Evolutionary conservation across 64 coral and sea anemone genomes (phyloP), one percentile per base, ranked within the genome.

Genomic region (Pocillopora damicornis): DNA sequence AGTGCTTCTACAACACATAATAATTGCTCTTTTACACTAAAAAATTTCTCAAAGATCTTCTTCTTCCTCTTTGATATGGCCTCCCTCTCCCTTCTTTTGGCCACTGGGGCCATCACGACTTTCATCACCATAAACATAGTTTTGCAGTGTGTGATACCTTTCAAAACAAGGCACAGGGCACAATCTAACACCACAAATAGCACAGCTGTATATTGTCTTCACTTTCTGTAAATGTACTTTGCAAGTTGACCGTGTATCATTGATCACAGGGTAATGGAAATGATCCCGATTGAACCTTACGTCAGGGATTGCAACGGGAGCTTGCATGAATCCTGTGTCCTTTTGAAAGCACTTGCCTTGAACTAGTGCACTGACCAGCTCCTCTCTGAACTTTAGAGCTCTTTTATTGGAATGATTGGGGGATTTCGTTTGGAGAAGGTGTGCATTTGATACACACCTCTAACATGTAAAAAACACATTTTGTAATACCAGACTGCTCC

Each of bases 171-270:
- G 88, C n/a, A 60, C 63, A 35, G 88, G 77, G 14, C 77, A 81
- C 77, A 81, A 80, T 81, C 88, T 80, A 57, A 60, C 65, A 9
- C 72, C 77, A 89, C 88, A 89, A 80, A 80, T 56, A 11, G 87
- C 87, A 89, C 76, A 89, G 15, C 60, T 74, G 38, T 81, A 89
- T 59, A 73, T 10, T 25, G 65, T 89, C 65, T 89, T 79, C 34
- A 89, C 76, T 35, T 79, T 38, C 66, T 80, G 65, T 16, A 80
- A 35, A 42, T 89, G 88, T 37, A 80, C 88, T 65, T 73, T 80
- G 23, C 88, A 79, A 16, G 77, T 80, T 37, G 77, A 89, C 73
- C 76, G 69, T 3, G 76, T 36, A 37, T 80, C 76, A 72, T 72
- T 36, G 60, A n/a, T 23, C 16, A 73, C 35, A n/a, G 59, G 76